Evolutionary conservation across 2,888 invertebrate species (phyloP), one percentile per base, ranked within the genome.

Genomic region (Anthoptus insignis): DNA sequence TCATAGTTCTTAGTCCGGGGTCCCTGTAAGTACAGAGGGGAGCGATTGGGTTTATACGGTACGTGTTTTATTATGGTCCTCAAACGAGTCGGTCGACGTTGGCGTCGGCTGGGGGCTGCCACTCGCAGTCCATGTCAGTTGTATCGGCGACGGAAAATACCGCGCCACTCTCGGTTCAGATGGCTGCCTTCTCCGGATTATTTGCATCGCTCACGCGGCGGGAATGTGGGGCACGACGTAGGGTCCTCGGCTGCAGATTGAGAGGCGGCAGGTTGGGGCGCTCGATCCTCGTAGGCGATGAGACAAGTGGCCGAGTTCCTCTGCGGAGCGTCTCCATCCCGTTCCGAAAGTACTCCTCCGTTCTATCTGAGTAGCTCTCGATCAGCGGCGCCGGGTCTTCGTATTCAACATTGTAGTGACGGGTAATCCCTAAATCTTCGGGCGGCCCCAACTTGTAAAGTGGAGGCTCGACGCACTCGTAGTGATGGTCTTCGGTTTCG

Each of bases 231-330:
- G 93, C 87, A 34, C 93, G 81, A 63, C 94, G 92, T 0, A 94
- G 84, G 1, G 94, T 94, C 7, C 94, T 82, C 1, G 89, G 90
- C 75, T 94, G 93, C 27, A 96, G 93, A 81, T 97, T 97, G 49
- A 97, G 84, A 0, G 97, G 97, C 8, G 97, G 97, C 64, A 97
- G 84, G 80, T 97, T 97, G 0, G 97, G 97, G 76, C 97, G 95
- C 79, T 97, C 97, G 76, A 97, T 97, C 73, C 96, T 94, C 1
- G 97, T 97, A 0, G 97, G 97, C 0, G 97, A 96, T 5, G 97
- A 97, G 0, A 97, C 97, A 21, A 95, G 87, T 0, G 97, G 96
- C 54, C 97, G 93, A 16, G 86, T 87, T 8, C 94, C 89, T 39
- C 94, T 84, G 22, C 94, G 87, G 3, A 94, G 81, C 0, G 93